Evolutionary conservation across 2,888 invertebrate genomes (phyloP).

Genomic region (Eupithecia dodoneata): DNA sequence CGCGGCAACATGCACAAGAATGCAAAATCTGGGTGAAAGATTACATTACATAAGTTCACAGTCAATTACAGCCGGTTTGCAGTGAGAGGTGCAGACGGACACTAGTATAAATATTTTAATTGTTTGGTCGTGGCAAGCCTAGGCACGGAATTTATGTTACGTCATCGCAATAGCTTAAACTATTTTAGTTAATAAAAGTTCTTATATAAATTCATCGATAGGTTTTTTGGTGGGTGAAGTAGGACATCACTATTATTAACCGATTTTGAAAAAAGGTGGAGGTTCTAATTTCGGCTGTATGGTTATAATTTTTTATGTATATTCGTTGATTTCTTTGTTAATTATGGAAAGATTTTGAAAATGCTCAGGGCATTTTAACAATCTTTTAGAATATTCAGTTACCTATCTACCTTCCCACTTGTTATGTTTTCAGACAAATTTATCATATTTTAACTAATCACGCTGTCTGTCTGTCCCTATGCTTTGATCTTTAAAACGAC

Average conservation of each 20-base stretch:
- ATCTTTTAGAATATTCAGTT: too few species aligned
- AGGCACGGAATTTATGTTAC: conserved; percentile 40
- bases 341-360: too few species aligned
- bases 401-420: too few species aligned
- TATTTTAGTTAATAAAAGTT: neutral
- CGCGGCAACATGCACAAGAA: conserved; percentile 28
- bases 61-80: conserved; percentile 32
- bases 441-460: neutral
- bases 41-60: conserved; percentile 38
- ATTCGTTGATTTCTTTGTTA: too few species aligned
- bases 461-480: too few species aligned
- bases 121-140: conserved; percentile 37
- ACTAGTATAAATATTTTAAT: conserved; percentile 38
- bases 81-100: conserved; percentile 30
- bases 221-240: neutral
- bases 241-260: neutral
- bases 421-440: neutral
- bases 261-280: too few species aligned
- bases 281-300: too few species aligned
- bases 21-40: conserved; percentile 38
- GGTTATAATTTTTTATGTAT: too few species aligned
- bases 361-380: too few species aligned
- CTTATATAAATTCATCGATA: neutral
- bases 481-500: too few species aligned
- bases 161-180: conserved; percentile 8